Evolutionary conservation across 2,113 vertebrate genomes (phyloP).

Genomic region (Cinclus cinclus): DNA sequence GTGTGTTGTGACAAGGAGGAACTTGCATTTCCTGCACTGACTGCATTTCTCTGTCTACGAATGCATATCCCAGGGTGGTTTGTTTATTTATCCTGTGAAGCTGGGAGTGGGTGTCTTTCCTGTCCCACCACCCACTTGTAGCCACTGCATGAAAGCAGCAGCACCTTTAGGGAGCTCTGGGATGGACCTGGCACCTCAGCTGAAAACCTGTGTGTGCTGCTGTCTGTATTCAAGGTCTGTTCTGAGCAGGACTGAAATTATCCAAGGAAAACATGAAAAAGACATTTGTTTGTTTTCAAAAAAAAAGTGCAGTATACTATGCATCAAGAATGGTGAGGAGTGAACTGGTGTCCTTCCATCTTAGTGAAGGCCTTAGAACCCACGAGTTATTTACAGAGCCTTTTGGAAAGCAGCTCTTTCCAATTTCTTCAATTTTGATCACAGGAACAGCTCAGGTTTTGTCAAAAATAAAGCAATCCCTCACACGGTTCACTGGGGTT

Average conservation of each 20-base stretch:
- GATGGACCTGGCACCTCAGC: neutral
- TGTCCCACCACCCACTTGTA: neutral
- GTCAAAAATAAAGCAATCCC: neutral
- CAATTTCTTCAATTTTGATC: neutral
- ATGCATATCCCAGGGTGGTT: neutral
- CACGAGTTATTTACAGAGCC: slow-evolving; percentile 6
- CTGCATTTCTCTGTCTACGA: rapidly evolving
- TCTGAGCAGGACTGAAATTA: neutral
- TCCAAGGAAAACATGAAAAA: slow-evolving; percentile 31
- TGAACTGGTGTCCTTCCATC: neutral
- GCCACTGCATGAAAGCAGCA: neutral
- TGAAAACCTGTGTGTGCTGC: neutral
- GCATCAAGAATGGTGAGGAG: neutral
- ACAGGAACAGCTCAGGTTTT: neutral
- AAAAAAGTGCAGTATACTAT: neutral
- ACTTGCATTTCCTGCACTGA: neutral
- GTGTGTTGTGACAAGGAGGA: neutral
- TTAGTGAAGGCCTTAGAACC: slow-evolving; percentile 19
- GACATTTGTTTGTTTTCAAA: neutral
- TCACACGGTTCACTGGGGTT: neutral
- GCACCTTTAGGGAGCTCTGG: rapidly evolving
- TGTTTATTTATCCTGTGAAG: neutral
- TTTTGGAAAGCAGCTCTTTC: neutral
- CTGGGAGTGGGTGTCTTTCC: neutral
- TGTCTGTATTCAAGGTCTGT: neutral